Evolutionary conservation across 1,140 invertebrate genomes (phyloP), one percentile per base, ranked within the genome.

Genomic region (Ditylenchus dipsaci): DNA sequence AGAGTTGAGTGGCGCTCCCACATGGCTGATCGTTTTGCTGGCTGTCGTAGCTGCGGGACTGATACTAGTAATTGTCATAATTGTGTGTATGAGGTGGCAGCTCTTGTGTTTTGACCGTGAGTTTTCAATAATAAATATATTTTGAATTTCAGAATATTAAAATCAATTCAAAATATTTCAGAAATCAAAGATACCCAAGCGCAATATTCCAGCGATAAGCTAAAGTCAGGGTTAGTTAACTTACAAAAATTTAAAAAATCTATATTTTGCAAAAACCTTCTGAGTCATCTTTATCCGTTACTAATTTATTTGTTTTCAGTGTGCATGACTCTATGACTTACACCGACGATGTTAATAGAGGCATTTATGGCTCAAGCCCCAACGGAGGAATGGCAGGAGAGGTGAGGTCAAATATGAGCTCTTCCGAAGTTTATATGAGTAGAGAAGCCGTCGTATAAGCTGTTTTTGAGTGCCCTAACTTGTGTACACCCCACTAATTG

Each of bases 371-470:
- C 19, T 38, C 66, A 7, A 71, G 42, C 49, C 27, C 61, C 8
- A 47, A 23, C 21, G 43, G n/a, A 19, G 67, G 73, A 63, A 68
- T 79, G 77, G 79, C 64, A 58, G 61, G 62, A 7, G 38, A 30
- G 27, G 38, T 61, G 29, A 67, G 43, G 15, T 19, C 57, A 1
- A 29, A 47, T 15, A 43, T 19, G 9, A 33, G 29, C 29, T 29
- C 27, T 21, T 19, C 49, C 38, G 78, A 64, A 53, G 73, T 80
- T 49, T 80, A 80, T 68, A 68, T 80, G 71, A 80, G 77, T 66
- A 73, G 78, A 23, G 78, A 80, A 62, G 78, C 78, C 27, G 78
- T 80, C 38, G 78, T n/a, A n/a, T n/a, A n/a, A n/a, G n/a, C n/a
- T n/a, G n/a, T n/a, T n/a, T 80, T n/a, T 26, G 49, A 21, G 49